Conservation (phyloP, 2,113 vertebrate genomes). For the Charadrius vociferus region DNA sequence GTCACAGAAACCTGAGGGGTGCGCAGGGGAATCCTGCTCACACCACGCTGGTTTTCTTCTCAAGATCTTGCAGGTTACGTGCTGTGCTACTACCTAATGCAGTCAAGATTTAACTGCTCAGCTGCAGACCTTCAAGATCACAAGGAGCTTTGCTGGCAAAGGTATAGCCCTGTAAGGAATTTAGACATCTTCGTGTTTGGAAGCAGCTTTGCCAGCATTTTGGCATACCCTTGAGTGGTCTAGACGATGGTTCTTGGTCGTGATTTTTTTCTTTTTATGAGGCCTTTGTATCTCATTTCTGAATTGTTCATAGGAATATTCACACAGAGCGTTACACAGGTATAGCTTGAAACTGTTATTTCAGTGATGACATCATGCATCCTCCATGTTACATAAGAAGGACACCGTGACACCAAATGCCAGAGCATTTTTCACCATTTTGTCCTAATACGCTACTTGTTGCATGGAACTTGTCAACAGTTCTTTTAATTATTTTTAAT, state of each 20-base stretch:
- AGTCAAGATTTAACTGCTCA: neutral
- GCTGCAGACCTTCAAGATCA: neutral
- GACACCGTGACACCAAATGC: neutral
- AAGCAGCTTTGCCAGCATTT: neutral
- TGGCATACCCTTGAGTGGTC: neutral
- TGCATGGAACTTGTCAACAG: neutral
- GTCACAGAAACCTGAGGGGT: neutral
- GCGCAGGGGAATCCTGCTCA: neutral
- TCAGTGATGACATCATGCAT: neutral
- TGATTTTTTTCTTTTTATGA: neutral
- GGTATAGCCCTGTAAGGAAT: neutral
- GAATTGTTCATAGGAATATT: neutral
- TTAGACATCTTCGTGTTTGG: neutral
- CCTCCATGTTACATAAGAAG: accelerated
- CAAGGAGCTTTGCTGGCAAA: neutral
- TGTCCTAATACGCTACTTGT: neutral
- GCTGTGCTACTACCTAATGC: neutral
- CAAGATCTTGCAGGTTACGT: neutral
- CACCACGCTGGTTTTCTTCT: neutral
- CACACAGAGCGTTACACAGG: neutral
- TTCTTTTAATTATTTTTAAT: neutral
- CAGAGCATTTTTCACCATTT: neutral
- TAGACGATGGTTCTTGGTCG: neutral
- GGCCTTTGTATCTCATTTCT: neutral
- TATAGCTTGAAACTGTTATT: neutral